Evolutionary conservation across 2,888 invertebrate species (phyloP), one percentile per base, ranked within the genome.

Genomic region (Cephus pygmeus): DNA sequence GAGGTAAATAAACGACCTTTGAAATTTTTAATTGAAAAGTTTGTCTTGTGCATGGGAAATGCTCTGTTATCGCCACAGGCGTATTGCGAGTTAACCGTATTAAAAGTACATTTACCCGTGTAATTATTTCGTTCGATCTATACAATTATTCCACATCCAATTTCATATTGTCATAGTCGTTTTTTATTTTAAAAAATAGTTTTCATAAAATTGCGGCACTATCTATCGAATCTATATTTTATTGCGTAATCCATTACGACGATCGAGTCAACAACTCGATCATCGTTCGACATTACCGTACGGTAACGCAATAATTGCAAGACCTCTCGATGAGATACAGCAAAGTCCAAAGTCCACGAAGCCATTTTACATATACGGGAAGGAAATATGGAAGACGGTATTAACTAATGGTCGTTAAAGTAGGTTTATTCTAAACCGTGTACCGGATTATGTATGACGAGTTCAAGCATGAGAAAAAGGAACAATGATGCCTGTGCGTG

Each of bases 391-490:
- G 30, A 31, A 33, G 71, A 71, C 1, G 78, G 73, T 73, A 76
- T 78, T 76, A 78, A 76, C 78, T 78, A 78, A 78, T 76, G 75
- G 31, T 34, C 73, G 71, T 78, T 78, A 78, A 76, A 76, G 69
- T 76, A 76, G 12, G 76, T 78, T 78, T 31, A 69, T 68, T 71
- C 73, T 34, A 34, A 73, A 78, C 69, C 73, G 73, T 33, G 73
- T 68, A 11, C 69, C 12, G 33, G 31, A 71, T 71, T 71, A 71
- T 34, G 71, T 71, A 71, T 71, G 71, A 34, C 12, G 23, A 31
- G 74, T 34, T 23, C 35, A n/a, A 30, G 36, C 73, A 69, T 34
- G 79, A 77, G 76, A 79, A 75, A 76, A 75, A 79, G 75, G 77
- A 69, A 71, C 75, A 77, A 79, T 34, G 75, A 69, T 34, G 73